Base-by-base conservation (phyloP, 1,140 invertebrate species). In the Aethina tumida region DNA sequence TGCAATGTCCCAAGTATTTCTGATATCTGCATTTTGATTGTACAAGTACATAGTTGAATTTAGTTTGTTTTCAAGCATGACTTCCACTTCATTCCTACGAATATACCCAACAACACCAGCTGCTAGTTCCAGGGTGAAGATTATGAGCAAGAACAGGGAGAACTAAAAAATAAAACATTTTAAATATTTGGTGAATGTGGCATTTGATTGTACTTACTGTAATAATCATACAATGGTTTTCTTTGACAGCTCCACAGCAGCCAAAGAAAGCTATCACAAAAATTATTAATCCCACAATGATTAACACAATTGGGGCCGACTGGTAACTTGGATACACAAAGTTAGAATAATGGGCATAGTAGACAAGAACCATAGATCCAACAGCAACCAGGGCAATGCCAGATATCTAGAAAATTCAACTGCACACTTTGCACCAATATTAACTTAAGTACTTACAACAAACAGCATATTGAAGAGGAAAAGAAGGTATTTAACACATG, bases 201-300 rank as follows among this genome's bases (percentile, higher is more conserved):
- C 6, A 10, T 30, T 8, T 17, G 14, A 33, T 15, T 12, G 22
- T 25, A 39, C 72, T 71, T 64, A 84, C 81, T 15, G 83, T 86
- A 10, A 84, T 73, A 25, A 90, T 79, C 84, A 90, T 87, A 65
- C 84, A 89, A 47, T 84, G 78, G 54, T 81, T 87, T 62, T 91
- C 86, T 53, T 83, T 83, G 3, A 86, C 67, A 9, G 87, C 86
- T 12, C 87, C 88, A 47, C 85, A 91, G 63, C 87, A 92, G 42
- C 88, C 88, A 43, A 91, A 81, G 68, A 90, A 89, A 17, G 85
- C 83, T 9, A 88, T 80, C 27, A 89, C 67, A 55, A 88, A 84
- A 49, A 89, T 80, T 27, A 87, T 73, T n/a, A 79, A 62, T 16
- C 85, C 86, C n/a, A 88, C 77, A 43, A 84, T 73, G 49, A 90